Evolutionary conservation across 1,140 invertebrate genomes (phyloP).

Genomic region (Aphelenchoides avenae): DNA sequence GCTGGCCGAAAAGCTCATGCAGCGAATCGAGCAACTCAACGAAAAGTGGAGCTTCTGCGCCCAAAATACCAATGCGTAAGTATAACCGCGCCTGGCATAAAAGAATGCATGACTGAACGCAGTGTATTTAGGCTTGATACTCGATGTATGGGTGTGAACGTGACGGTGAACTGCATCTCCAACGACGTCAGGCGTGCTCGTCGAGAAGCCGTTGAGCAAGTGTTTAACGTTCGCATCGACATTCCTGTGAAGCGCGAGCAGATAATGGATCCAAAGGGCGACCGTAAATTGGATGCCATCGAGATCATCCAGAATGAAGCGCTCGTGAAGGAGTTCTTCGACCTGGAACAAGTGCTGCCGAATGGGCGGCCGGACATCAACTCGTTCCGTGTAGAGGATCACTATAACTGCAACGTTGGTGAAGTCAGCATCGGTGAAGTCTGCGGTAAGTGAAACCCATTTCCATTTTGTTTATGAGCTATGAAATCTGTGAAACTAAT

Average conservation of each 20-base stretch:
- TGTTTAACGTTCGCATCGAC: slow-evolving; percentile 35
- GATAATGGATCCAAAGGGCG: slow-evolving; percentile 15
- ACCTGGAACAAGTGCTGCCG: slow-evolving; percentile 66
- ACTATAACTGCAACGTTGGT: slow-evolving; percentile 84
- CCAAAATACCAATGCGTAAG: background rate
- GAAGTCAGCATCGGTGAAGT: slow-evolving; percentile 85
- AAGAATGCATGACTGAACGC: slow-evolving; percentile 1
- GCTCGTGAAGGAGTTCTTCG: slow-evolving; percentile 44
- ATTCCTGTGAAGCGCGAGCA: slow-evolving; percentile 31
- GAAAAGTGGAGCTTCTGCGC: slow-evolving; percentile 52
- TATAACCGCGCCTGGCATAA: slow-evolving; percentile 9
- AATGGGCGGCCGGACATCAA: slow-evolving; percentile 87
- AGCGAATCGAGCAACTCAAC: slow-evolving; percentile 43
- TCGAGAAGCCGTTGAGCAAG: slow-evolving; percentile 9
- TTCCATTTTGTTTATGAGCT: too few relatives aligned
- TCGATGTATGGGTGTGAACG: slow-evolving; percentile 3
- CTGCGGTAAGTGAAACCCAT: slow-evolving; percentile 69
- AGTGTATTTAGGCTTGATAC: slow-evolving; percentile 6
- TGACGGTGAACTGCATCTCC: slow-evolving; percentile 21
- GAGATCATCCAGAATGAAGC: slow-evolving; percentile 54
- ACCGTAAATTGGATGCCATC: slow-evolving; percentile 19
- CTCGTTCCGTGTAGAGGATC: slow-evolving; percentile 76
- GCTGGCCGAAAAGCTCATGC: slow-evolving; percentile 40
- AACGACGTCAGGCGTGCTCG: slow-evolving; percentile 10
- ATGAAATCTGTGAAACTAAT: slow-evolving; percentile 29